Evolutionary conservation across 2,888 invertebrate species (phyloP), one percentile per base, ranked within the genome.

Genomic region (Drosophila mimica): DNA sequence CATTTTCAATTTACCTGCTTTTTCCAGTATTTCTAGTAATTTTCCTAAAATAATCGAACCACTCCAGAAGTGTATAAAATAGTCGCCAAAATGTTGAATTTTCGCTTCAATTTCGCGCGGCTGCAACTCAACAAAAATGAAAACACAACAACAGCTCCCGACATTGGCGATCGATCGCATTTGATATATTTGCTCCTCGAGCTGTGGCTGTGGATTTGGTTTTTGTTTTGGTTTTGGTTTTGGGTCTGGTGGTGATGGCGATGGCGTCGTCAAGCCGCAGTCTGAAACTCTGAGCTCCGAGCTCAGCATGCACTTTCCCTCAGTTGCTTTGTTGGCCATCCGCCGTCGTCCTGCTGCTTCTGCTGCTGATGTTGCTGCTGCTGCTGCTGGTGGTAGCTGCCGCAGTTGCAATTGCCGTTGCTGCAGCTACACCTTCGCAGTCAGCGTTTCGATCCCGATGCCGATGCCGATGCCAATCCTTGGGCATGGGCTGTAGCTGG

Each of bases 151-250:
- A 76, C 78, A 81, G 91, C 83, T 85, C 83, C 88, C 83, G 91
- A 88, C 90, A 82, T 84, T 89, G 91, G 84, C 91, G 91, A 92
- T 91, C 91, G 91, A 91, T 92, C 91, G 91, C 82, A 82, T 91
- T 91, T 91, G 92, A 91, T 91, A 91, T 91, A 91, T 92, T 91
- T 83, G 81, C 87, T 90, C 84, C 90, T 85, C 87, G 82, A 88
- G 91, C 82, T 74, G 72, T 69, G 80, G 73, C 67, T 65, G 33
- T 62, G 46, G 43, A 53, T 61, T 46, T 63, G 53, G 25, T 25
- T 25, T 25, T 25, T 25, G 65, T 51, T 48, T 20, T 57, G 68
- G 69, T 57, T 70, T 62, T 72, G 68, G 68, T 33, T 54, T 36
- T 51, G 70, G 65, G 56, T 51, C 52, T 64, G 81, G 59, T 69